phyloP scores from a whole-genome alignment of 1,140 invertebrate species.

The Zaprionus ornatus region DNA sequence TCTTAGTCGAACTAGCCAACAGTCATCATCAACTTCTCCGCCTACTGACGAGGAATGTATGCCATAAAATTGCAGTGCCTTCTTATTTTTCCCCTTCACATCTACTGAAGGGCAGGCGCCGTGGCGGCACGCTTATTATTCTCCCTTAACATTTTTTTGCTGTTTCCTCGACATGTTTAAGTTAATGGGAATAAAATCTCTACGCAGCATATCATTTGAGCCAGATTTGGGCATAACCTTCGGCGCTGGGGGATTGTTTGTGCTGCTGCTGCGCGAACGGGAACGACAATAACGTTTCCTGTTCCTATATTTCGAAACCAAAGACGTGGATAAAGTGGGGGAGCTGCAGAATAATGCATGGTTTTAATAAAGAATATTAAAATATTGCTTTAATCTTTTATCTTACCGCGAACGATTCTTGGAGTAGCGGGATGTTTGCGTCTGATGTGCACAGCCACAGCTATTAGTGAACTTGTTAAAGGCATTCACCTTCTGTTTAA shows the following conservation, averaged over 20 bases:
- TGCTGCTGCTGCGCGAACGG: slow-evolving; percentile 65
- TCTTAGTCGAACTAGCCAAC: slow-evolving; percentile 70
- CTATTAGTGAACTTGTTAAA: slow-evolving; percentile 61
- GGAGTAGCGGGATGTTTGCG: slow-evolving; percentile 59
- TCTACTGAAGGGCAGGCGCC: slow-evolving; percentile 51
- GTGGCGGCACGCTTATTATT: slow-evolving; percentile 84
- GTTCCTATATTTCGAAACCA: slow-evolving; percentile 62
- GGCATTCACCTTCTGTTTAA: slow-evolving; percentile 63
- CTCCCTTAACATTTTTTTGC: slow-evolving; percentile 68
- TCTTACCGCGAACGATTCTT: slow-evolving; percentile 78
- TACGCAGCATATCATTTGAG: slow-evolving; percentile 54
- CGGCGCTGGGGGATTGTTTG: slow-evolving; percentile 63
- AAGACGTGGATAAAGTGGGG: slow-evolving; percentile 59
- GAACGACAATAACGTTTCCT: slow-evolving; percentile 71
- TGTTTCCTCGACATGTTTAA: slow-evolving; percentile 71
- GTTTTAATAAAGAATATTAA: neutral
- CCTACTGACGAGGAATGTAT: slow-evolving; percentile 85
- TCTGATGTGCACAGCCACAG: slow-evolving; percentile 40
- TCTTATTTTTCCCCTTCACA: slow-evolving; percentile 81
- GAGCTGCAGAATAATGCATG: slow-evolving; percentile 43
- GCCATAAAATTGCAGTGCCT: slow-evolving; percentile 88
- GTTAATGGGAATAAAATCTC: slow-evolving; percentile 73
- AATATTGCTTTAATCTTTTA: neutral
- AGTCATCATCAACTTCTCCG: slow-evolving; percentile 87
- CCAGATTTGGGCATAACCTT: slow-evolving; percentile 68